Conservation (phyloP, 64 coral and sea anemone genomes). For the Montipora cactus region DNA sequence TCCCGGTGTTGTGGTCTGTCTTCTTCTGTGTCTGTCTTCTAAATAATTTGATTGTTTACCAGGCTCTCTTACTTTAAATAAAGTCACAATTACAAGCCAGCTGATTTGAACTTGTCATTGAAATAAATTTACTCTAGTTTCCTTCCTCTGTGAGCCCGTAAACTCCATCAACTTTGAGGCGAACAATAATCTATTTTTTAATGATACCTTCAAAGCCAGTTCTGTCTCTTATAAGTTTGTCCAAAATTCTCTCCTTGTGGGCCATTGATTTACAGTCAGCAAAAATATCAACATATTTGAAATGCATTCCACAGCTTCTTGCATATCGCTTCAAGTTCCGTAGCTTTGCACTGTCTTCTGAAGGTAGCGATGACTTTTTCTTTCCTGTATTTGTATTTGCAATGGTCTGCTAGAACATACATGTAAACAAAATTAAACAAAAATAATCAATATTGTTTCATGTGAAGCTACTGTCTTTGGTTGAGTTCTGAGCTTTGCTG, state of each 20-base stretch:
- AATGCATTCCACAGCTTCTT: conserved; percentile 76
- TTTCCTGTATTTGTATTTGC: neutral
- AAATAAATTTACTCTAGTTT: too few relatives aligned
- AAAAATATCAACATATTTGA: conserved; percentile 89
- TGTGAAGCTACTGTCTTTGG: too few relatives aligned
- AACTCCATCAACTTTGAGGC: neutral
- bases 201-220: conserved; percentile 89
- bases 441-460: too few relatives aligned
- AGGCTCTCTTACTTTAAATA: too few relatives aligned
- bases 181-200: neutral
- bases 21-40: too few relatives aligned
- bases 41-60: too few relatives aligned
- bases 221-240: conserved; percentile 65
- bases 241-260: conserved; percentile 85
- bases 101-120: too few relatives aligned
- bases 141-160: neutral
- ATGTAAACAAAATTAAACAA: too few relatives aligned
- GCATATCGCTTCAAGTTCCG: conserved; percentile 86
- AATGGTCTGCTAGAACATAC: neutral
- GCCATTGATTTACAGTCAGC: conserved; percentile 83
- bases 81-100: too few relatives aligned
- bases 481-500: too few relatives aligned
- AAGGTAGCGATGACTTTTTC: conserved; percentile 17
- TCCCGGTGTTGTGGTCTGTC: too few relatives aligned
- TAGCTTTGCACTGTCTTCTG: conserved; percentile 86